phyloP scores from a whole-genome alignment of 2,113 vertebrate genomes.

The Hystrix cristata region DNA sequence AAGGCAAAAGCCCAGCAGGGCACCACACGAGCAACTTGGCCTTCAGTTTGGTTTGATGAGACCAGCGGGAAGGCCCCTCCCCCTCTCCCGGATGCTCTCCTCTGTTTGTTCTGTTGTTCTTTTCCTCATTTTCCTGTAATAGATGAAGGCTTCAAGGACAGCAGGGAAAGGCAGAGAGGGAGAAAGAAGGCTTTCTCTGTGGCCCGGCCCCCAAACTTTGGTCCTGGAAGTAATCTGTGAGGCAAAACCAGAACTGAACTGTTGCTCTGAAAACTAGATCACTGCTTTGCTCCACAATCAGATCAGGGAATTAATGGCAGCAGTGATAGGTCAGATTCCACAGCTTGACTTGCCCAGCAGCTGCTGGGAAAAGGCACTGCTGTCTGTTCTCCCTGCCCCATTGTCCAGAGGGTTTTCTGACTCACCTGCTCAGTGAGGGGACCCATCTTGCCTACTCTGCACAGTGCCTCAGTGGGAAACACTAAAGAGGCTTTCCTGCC shows the following conservation, averaged over 20 bases:
- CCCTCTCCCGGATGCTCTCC: not conserved
- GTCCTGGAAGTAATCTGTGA: not conserved
- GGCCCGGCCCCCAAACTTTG: not conserved
- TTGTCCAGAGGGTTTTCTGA: not conserved
- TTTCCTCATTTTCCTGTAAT: not conserved
- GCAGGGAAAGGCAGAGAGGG: not conserved
- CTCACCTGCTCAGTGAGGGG: too few relatives aligned
- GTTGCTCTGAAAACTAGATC: not conserved
- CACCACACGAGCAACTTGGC: not conserved
- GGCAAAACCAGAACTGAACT: not conserved
- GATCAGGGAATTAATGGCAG: not conserved
- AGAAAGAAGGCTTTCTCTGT: not conserved
- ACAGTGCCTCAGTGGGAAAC: accelerated
- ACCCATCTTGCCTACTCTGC: accelerated
- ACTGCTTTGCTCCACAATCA: not conserved
- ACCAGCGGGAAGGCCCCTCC: accelerated
- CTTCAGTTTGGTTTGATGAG: not conserved
- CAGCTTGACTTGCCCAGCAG: not conserved
- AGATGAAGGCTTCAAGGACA: not conserved
- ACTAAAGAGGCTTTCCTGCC: not conserved
- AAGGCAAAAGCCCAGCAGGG: not conserved
- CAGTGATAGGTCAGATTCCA: not conserved
- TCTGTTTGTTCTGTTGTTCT: too few relatives aligned
- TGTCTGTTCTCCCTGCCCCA: not conserved
- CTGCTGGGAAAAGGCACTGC: not conserved